Conservation (phyloP, 2,888 invertebrate species). For the Teleogryllus oceanicus region DNA sequence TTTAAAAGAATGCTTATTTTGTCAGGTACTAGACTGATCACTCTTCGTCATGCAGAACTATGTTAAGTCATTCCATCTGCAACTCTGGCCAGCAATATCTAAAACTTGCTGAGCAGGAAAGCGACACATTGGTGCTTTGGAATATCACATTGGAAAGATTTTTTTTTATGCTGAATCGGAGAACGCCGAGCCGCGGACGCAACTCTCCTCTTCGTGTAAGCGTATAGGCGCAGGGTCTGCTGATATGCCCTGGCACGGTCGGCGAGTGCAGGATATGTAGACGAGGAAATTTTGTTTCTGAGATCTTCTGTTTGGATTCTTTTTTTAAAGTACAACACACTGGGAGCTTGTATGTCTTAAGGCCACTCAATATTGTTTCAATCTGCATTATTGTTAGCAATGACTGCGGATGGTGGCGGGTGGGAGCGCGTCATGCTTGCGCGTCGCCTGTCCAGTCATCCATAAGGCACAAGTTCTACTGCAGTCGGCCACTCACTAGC, state of each 20-base stretch:
- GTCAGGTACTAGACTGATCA: slow-evolving; percentile 38
- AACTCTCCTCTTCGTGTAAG: slow-evolving; percentile 6
- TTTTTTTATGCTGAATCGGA: neutral
- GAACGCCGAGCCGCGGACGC: slow-evolving; percentile 18
- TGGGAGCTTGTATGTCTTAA: slow-evolving; percentile 7
- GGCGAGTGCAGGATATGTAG: slow-evolving; percentile 9
- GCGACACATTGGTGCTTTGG: slow-evolving; percentile 29
- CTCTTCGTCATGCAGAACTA: slow-evolving; percentile 28
- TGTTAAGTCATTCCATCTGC: slow-evolving; percentile 4
- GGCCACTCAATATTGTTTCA: slow-evolving; percentile 25
- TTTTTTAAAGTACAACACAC: neutral
- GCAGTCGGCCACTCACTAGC: neutral
- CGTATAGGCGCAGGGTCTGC: slow-evolving; percentile 1
- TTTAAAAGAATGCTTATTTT: slow-evolving; percentile 30
- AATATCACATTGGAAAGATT: slow-evolving; percentile 33
- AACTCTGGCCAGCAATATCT: slow-evolving; percentile 18
- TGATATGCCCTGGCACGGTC: slow-evolving; percentile 18
- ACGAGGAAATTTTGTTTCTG: slow-evolving; percentile 6
- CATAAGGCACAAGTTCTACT: slow-evolving; percentile 10
- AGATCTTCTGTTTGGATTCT: slow-evolving; percentile 6
- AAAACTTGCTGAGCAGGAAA: neutral
- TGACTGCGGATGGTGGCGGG: slow-evolving; percentile 19
- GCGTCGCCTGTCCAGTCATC: slow-evolving; percentile 18
- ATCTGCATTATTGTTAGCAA: slow-evolving; percentile 25
- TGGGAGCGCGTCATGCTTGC: neutral